These are phyloP conservation scores for Xiphophorus maculatus DNA, from an alignment of 2,113 vertebrate species.

Conservation along the genomic window DNA sequence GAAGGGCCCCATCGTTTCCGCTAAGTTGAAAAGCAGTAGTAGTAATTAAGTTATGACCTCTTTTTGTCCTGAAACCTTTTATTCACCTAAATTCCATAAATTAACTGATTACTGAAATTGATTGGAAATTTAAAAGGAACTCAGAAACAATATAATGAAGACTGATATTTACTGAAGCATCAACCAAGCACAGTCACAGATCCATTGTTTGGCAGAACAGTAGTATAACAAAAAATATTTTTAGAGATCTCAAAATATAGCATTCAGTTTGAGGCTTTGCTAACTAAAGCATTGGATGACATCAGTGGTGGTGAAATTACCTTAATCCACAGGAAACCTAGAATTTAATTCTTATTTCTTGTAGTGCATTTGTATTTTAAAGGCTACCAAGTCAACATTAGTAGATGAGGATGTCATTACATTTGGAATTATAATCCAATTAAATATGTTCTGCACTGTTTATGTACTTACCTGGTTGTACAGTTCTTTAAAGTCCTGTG, in stretches of 20 bases:
- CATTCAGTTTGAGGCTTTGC: not conserved
- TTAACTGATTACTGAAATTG: not conserved
- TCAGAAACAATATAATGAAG: not conserved
- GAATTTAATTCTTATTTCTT: not conserved
- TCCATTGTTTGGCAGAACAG: not conserved
- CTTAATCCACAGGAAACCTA: not conserved
- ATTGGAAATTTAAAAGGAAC: not conserved
- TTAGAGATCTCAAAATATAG: not conserved
- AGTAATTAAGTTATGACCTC: too few species aligned
- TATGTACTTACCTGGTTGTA: slow-evolving; percentile 70
- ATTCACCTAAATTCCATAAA: not conserved
- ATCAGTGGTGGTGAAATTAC: not conserved
- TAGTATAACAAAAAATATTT: not conserved
- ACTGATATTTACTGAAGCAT: not conserved
- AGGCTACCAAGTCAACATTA: too few species aligned
- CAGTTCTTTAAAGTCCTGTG: slow-evolving; percentile 80
- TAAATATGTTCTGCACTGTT: not conserved
- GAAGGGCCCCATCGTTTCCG: slow-evolving; percentile 78
- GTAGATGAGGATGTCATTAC: not conserved
- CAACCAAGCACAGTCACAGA: not conserved
- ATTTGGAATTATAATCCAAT: not conserved
- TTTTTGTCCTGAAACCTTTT: not conserved
- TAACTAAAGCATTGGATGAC: not conserved
- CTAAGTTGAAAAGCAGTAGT: slow-evolving; percentile 18
- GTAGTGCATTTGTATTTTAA: too few species aligned